Percentiles rank a stretch among this genome's conserved stretches.
Evolutionary conservation across 2,113 vertebrate species (phyloP).

Genomic region (Furnarius figulus): DNA sequence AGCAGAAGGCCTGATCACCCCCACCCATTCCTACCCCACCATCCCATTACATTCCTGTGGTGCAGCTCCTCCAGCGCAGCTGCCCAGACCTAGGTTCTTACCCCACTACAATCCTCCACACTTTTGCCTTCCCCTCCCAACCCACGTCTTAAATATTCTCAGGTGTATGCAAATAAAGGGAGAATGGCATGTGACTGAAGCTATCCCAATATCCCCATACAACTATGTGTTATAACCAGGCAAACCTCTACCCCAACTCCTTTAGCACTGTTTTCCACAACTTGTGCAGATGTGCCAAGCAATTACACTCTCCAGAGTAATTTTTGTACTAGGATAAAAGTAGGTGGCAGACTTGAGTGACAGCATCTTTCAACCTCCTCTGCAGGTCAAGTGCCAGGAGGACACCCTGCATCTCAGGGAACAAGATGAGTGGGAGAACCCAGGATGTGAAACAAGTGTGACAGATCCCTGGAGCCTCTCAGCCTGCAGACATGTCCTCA

Average conservation of each 20-base stretch:
- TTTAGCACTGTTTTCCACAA: not conserved
- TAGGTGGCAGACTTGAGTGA: not conserved
- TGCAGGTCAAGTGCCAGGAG: rapidly evolving
- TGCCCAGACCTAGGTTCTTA: not conserved
- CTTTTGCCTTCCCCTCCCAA: not conserved
- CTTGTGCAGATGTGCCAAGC: not conserved
- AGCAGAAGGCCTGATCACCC: not conserved
- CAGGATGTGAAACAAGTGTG: rapidly evolving
- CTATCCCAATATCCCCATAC: not conserved
- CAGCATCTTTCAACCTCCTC: not conserved
- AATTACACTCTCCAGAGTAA: not conserved
- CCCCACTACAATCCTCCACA: not conserved
- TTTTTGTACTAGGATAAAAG: not conserved
- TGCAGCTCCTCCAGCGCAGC: not conserved
- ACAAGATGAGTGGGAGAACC: not conserved
- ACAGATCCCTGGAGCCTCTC: not conserved
- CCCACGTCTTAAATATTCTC: not conserved
- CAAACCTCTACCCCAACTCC: not conserved
- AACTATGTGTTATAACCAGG: not conserved
- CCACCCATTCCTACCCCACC: not conserved
- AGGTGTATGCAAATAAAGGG: not conserved
- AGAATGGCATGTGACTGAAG: not conserved
- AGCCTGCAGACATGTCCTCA: not conserved
- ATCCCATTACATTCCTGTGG: too few species aligned
- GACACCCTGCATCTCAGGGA: not conserved